Percentiles rank a stretch among this genome's conserved stretches.
phyloP scores from a whole-genome alignment of 1,140 invertebrate genomes.

The Bombyx mandarina region DNA sequence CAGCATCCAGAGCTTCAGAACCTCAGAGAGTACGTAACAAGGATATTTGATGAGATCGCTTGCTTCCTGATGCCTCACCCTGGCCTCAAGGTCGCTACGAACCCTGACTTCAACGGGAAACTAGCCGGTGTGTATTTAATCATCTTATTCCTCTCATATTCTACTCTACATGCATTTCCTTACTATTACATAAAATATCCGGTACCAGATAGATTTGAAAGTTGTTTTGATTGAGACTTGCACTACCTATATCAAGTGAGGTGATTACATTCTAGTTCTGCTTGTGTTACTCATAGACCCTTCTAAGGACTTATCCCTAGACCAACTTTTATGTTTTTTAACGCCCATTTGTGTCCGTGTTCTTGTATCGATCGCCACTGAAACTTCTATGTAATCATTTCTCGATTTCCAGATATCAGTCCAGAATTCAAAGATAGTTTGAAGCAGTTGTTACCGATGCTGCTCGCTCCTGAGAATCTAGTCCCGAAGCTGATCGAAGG shows the following conservation, averaged over 20 bases:
- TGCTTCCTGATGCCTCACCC: conserved; percentile 98
- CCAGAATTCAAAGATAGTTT: conserved; percentile 90
- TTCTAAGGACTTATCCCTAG: not conserved
- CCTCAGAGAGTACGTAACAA: conserved; percentile 90
- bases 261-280: too few relatives aligned
- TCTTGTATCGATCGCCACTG: not conserved
- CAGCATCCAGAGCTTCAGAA: conserved; percentile 95
- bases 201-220: not conserved
- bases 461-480: conserved; percentile 90
- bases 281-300: not conserved
- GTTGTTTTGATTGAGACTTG: too few relatives aligned
- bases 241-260: too few relatives aligned
- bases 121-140: conserved; percentile 73
- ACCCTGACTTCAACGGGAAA: conserved; percentile 93
- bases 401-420: conserved; percentile 83
- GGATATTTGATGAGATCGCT: conserved; percentile 94
- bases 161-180: not conserved
- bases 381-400: not conserved
- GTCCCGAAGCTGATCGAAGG: conserved; percentile 96
- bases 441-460: conserved; percentile 84
- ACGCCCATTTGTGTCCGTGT: not conserved
- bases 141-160: not conserved
- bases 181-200: not conserved
- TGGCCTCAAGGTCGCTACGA: conserved; percentile 94
- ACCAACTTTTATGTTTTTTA: not conserved